A percentile compares a stretch with the other conserved stretches of the same genome.
phyloP scores from a whole-genome alignment of 2,888 invertebrate species.

The Anthophora plumipes region DNA sequence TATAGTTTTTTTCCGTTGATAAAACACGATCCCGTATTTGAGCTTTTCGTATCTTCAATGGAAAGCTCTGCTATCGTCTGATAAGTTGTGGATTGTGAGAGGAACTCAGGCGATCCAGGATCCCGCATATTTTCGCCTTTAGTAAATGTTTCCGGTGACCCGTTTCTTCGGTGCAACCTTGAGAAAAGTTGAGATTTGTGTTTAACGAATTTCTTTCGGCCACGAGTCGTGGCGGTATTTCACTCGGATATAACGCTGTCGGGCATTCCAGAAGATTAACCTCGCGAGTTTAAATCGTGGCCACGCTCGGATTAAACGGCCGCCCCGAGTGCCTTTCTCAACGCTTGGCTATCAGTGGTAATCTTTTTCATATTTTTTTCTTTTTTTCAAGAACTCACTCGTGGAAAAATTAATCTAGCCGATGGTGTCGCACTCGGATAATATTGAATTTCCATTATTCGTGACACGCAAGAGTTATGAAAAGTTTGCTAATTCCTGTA shows the following conservation, averaged over 20 bases:
- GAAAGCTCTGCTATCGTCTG: conserved; percentile 25
- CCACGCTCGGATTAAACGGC: conserved; percentile 44
- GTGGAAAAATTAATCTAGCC: neutral
- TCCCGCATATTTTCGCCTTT: conserved; percentile 54
- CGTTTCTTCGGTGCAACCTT: conserved; percentile 29
- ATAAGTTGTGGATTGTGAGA: neutral
- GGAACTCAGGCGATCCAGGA: conserved; percentile 4
- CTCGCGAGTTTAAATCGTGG: conserved; percentile 57
- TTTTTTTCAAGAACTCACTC: neutral
- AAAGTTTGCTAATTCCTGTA: neutral
- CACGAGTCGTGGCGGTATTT: conserved; percentile 46
- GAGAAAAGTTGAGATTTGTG: conserved; percentile 35
- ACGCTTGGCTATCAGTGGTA: conserved; percentile 5
- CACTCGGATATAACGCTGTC: conserved; percentile 49
- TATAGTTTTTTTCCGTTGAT: no score
- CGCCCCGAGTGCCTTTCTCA: conserved; percentile 14
- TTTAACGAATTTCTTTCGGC: conserved; percentile 64
- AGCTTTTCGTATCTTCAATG: conserved; percentile 9
- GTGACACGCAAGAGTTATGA: neutral
- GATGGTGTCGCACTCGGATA: neutral
- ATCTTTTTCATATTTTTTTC: no score
- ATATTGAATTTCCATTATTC: neutral
- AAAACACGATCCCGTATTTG: conserved; percentile 49
- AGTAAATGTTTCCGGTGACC: conserved; percentile 47
- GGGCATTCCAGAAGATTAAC: conserved; percentile 68